A percentile compares a stretch with the other conserved stretches of the same genome.
phyloP scores from a whole-genome alignment of 2,113 vertebrate species.

The Oxyruncus cristatus region DNA sequence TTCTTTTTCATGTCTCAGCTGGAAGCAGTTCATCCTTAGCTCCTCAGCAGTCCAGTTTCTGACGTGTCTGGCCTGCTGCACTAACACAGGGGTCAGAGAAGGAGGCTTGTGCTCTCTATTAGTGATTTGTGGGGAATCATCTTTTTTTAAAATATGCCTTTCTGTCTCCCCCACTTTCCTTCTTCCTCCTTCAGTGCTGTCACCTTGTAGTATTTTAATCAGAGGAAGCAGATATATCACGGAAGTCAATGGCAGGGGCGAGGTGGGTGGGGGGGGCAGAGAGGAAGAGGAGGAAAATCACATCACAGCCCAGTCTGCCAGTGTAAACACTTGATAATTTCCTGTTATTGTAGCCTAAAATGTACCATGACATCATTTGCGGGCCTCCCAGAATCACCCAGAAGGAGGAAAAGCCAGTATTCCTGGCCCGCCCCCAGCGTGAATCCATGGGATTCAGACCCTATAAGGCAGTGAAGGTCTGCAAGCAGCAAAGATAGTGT shows the following conservation, averaged over 20 bases:
- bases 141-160: not conserved
- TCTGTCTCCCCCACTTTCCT: conserved; percentile 40
- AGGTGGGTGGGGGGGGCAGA: not conserved
- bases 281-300: conserved; percentile 70
- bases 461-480: conserved; percentile 74
- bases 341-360: conserved; percentile 84
- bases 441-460: conserved; percentile 56
- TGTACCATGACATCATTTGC: conserved; percentile 75
- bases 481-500: not conserved
- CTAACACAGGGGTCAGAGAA: not conserved
- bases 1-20: not conserved
- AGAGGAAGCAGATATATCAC: conserved; percentile 77
- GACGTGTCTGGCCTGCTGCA: not conserved
- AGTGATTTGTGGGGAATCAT: not conserved
- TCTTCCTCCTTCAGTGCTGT: conserved; percentile 46
- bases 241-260: conserved; percentile 66
- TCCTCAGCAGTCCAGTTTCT: not conserved
- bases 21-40: not conserved
- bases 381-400: conserved; percentile 65
- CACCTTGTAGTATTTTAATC: conserved; percentile 75
- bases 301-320: conserved; percentile 69
- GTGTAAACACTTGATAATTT: conserved; percentile 80
- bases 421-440: conserved; percentile 24
- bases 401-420: conserved; percentile 61
- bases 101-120: not conserved